Evolutionary conservation across 2,888 invertebrate species (phyloP).

Genomic region (Coronaproctus castanopsis): DNA sequence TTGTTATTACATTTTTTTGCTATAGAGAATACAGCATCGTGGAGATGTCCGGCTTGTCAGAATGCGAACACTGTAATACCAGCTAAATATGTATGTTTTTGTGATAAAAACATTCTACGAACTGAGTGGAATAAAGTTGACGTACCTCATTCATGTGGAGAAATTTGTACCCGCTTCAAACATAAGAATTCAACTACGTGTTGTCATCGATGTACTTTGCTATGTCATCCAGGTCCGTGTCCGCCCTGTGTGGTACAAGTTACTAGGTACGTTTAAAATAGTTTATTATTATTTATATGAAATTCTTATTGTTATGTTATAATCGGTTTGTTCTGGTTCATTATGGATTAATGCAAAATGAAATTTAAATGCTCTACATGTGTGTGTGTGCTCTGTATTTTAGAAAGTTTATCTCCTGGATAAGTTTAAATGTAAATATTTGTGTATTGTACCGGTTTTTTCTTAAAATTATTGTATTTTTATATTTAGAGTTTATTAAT

Average conservation of each 20-base stretch:
- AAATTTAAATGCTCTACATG: not conserved
- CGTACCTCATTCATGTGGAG: slow-evolving; percentile 80
- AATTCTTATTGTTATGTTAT: too few relatives aligned
- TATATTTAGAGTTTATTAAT: too few relatives aligned
- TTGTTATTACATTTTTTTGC: too few relatives aligned
- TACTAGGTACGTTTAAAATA: slow-evolving; percentile 27
- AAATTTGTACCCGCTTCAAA: slow-evolving; percentile 42
- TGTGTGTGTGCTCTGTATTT: not conserved
- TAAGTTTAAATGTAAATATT: too few relatives aligned
- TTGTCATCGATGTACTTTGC: slow-evolving; percentile 29
- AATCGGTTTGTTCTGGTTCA: too few relatives aligned
- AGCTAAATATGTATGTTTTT: slow-evolving; percentile 70
- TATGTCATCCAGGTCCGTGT: slow-evolving; percentile 90
- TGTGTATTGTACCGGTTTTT: too few relatives aligned
- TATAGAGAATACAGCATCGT: slow-evolving; percentile 41
- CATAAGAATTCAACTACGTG: slow-evolving; percentile 22
- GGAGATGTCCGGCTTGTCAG: slow-evolving; percentile 95
- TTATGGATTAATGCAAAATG: not conserved
- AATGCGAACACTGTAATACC: slow-evolving; percentile 54
- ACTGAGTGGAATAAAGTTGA: slow-evolving; percentile 56
- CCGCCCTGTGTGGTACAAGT: slow-evolving; percentile 67
- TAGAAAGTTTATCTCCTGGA: too few relatives aligned
- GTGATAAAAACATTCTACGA: slow-evolving; percentile 47
- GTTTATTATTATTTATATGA: not conserved
- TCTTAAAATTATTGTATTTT: too few relatives aligned